A percentile compares a stretch with the other conserved stretches of the same genome.
Conservation (phyloP, 2,113 vertebrate genomes). For the Thunnus thynnus region DNA sequence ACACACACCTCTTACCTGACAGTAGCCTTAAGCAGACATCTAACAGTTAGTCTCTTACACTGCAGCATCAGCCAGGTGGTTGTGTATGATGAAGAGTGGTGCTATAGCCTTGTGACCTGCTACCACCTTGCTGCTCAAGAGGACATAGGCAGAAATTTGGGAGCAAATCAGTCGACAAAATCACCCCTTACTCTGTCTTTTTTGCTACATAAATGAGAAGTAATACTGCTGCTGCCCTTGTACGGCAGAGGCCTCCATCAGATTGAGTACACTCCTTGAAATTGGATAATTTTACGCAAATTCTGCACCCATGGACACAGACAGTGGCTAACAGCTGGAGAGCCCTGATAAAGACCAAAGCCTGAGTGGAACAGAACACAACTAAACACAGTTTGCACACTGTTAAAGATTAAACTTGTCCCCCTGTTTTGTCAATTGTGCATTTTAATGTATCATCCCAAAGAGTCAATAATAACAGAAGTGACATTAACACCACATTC, state of each 20-base stretch:
- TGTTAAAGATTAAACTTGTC: constrained; percentile 13
- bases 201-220: not conserved
- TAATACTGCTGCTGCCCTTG: not conserved
- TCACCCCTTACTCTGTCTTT: constrained; percentile 8
- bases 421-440: not conserved
- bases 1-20: constrained; percentile 33
- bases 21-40: constrained; percentile 22
- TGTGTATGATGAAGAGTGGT: not conserved
- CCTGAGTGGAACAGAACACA: not conserved
- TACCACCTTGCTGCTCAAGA: not conserved
- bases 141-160: not conserved
- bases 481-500: not conserved
- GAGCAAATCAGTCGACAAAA: constrained; percentile 9
- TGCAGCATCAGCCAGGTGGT: not conserved
- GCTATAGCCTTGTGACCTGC: not conserved
- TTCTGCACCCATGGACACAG: not conserved
- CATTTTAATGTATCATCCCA: not conserved
- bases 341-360: constrained; percentile 5
- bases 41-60: constrained; percentile 8
- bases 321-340: not conserved
- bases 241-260: not conserved
- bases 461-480: constrained; percentile 8
- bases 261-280: not conserved
- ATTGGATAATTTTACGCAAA: not conserved
- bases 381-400: not conserved